Conservation (phyloP, 2,797 vertebrate genomes). For the Tokudaia muenninki region DNA sequence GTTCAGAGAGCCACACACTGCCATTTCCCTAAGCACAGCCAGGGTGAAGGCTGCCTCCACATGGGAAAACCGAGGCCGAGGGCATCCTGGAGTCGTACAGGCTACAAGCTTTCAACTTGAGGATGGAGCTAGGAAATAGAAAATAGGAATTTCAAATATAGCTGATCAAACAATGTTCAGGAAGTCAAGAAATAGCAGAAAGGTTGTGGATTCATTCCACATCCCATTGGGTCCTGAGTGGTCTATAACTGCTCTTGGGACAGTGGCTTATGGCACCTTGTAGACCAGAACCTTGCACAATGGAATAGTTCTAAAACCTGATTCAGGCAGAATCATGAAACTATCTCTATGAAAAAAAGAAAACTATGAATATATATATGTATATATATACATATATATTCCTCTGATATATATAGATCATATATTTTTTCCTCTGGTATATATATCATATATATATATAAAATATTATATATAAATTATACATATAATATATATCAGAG, state of each 20-base stretch:
- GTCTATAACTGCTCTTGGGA: background rate
- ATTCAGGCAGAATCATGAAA: background rate
- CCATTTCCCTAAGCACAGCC: conserved; percentile 36
- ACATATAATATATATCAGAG: background rate
- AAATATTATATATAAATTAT: too few relatives aligned
- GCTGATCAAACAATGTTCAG: background rate
- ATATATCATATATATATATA: too few relatives aligned
- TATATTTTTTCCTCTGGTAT: too few relatives aligned
- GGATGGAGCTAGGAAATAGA: background rate
- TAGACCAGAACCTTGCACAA: background rate
- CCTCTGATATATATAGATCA: too few relatives aligned
- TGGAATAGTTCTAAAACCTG: background rate
- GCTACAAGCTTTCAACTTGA: conserved; percentile 20
- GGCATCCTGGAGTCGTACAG: background rate
- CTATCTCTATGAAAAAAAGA: background rate
- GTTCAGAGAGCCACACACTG: background rate
- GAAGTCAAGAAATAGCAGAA: background rate
- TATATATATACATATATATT: too few relatives aligned
- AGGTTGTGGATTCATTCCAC: background rate
- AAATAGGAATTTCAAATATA: conserved; percentile 24
- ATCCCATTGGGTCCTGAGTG: fast-evolving
- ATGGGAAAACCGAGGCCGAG: background rate
- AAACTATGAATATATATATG: too few relatives aligned
- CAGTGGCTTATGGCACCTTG: background rate
- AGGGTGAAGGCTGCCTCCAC: background rate